Conservation (phyloP, 2,113 vertebrate genomes). For the Nibea coibor region DNA sequence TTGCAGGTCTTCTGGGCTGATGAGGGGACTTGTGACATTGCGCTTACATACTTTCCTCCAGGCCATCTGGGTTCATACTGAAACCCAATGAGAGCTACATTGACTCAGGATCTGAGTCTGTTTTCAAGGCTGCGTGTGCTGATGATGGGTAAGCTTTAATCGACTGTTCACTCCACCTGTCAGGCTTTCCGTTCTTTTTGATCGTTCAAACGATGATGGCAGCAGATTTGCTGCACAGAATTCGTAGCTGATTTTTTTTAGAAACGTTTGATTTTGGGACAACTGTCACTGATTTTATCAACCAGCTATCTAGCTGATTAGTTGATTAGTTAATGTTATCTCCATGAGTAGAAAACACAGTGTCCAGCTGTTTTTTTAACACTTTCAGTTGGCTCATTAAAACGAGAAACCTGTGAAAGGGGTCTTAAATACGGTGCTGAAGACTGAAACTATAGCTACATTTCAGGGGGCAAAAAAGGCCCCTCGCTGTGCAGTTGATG, state of each 20-base stretch:
- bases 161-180: not conserved
- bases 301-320: not conserved
- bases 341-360: not conserved
- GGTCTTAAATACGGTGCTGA: no score
- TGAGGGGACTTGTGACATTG: slow-evolving; percentile 50
- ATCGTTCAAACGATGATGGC: not conserved
- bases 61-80: slow-evolving; percentile 56
- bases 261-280: not conserved
- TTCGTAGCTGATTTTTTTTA: not conserved
- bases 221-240: not conserved
- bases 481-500: not conserved
- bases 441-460: not conserved
- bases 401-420: no score
- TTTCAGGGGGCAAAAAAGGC: not conserved
- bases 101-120: slow-evolving; percentile 61
- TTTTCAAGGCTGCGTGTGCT: slow-evolving; percentile 38
- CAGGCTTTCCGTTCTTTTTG: not conserved
- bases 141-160: not conserved
- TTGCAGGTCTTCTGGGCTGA: slow-evolving; percentile 45
- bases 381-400: not conserved
- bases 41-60: slow-evolving; percentile 59
- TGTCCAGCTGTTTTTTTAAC: not conserved
- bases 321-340: not conserved
- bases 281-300: not conserved
- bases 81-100: slow-evolving; percentile 65